phyloP scores from a whole-genome alignment of 2,797 vertebrate species.

The Nannoperca obscura region DNA sequence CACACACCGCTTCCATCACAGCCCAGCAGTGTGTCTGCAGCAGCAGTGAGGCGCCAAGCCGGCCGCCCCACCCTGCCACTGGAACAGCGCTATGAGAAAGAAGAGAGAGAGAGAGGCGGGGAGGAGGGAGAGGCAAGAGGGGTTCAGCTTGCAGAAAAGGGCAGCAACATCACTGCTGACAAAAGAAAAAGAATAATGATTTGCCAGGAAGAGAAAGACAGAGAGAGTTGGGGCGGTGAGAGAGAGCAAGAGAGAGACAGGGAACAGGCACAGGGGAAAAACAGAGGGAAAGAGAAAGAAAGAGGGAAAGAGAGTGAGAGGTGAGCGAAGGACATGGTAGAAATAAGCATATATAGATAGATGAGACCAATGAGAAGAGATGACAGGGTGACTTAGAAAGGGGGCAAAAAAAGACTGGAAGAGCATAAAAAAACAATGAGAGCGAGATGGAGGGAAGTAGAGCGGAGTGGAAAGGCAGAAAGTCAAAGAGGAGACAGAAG shows the following conservation, averaged over 20 bases:
- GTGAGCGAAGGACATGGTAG: conserved; percentile 72
- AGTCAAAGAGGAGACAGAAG: conserved; percentile 51
- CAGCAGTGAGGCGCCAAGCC: conserved; percentile 68
- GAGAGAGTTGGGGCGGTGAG: conserved; percentile 24
- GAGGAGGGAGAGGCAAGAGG: conserved; percentile 5
- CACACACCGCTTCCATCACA: conserved; percentile 52
- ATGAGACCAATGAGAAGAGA: conserved; percentile 71
- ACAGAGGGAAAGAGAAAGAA: conserved; percentile 38
- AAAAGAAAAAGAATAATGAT: conserved; percentile 78
- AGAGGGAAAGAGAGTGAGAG: conserved; percentile 50
- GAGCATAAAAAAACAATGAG: conserved; percentile 50
- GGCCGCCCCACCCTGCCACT: conserved; percentile 72
- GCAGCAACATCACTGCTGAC: conserved; percentile 75
- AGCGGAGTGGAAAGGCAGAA: conserved; percentile 51
- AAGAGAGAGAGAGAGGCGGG: conserved; percentile 44
- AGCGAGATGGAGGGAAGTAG: conserved; percentile 56
- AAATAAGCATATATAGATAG: conserved; percentile 78
- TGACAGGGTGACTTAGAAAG: conserved; percentile 78
- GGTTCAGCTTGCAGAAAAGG: conserved; percentile 65
- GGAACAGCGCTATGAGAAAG: conserved; percentile 57
- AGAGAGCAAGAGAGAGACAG: conserved; percentile 5
- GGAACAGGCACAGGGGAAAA: conserved; percentile 49
- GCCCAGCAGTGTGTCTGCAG: conserved; percentile 66
- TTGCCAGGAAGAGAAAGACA: conserved; percentile 64
- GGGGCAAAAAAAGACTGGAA: conserved; percentile 45